Conservation (phyloP, 2,797 vertebrate genomes). For the Echiichthys vipera region DNA sequence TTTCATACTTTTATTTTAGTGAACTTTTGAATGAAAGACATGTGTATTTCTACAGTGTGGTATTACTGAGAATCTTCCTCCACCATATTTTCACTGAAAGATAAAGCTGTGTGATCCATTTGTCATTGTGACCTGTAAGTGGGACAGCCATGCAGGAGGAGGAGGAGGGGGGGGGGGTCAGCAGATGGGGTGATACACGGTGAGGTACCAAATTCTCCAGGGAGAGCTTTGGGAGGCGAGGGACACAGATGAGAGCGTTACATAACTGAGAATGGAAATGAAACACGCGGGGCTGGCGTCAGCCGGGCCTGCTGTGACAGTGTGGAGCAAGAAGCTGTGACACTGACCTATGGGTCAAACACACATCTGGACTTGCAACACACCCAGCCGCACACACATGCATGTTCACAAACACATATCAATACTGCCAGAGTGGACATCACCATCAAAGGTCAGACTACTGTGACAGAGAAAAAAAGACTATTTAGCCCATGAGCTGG, state of each 20-base stretch:
- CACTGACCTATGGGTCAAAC: slow-evolving; percentile 47
- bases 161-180: no score
- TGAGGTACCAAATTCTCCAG: slow-evolving; percentile 43
- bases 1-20: not conserved
- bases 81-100: not conserved
- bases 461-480: not conserved
- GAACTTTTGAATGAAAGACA: not conserved
- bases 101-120: slow-evolving; percentile 7
- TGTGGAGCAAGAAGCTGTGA: slow-evolving; percentile 35
- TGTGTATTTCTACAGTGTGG: not conserved
- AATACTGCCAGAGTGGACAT: slow-evolving; percentile 2
- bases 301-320: slow-evolving; percentile 12
- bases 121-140: slow-evolving; percentile 11
- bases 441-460: slow-evolving; percentile 11
- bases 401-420: not conserved
- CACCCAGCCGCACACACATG: not conserved
- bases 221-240: slow-evolving; percentile 34
- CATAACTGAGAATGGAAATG: slow-evolving; percentile 47
- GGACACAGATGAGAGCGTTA: slow-evolving; percentile 55
- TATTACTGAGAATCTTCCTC: not conserved
- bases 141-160: slow-evolving; percentile 5
- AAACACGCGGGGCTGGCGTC: slow-evolving; percentile 22
- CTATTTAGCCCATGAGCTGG: slow-evolving; percentile 29
- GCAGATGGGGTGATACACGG: slow-evolving; percentile 28
- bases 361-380: slow-evolving; percentile 37